Base-by-base conservation (phyloP, 2,797 vertebrate species). In the Alauda arvensis region DNA sequence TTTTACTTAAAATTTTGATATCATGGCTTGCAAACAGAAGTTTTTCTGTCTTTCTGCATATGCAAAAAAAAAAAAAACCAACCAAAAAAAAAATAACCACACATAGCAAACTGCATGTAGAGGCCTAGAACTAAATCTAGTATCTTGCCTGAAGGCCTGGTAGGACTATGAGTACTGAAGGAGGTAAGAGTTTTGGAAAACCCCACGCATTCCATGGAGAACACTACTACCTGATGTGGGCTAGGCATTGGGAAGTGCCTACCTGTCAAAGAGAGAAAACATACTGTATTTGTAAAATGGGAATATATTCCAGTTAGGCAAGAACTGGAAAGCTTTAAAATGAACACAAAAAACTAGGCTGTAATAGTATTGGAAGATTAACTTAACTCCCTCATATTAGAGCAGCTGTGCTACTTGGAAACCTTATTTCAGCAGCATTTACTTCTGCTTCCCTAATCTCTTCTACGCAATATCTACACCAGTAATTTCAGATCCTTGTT, bases 141-240 rank as follows among this genome's bases (percentile, higher is more conserved):
- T 61, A 90, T 97, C 97, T 98, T 98, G 97, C 97, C 97, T 98
- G 96, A 94, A 96, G 92, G 92, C 93, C 96, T 98, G 95, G 97
- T 93, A 97, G 96, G 90, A 91, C 95, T 97, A 97, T 96, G 96
- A 96, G 97, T 96, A 97, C 91, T 98, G 97, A 97, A 95, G 96
- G 97, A 68, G 86, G 97, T 95, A 91, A 98, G 94, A 80, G 97
- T 97, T 97, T 97, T 98, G 96, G 97, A 97, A 97, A 98, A 98
- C 81, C 97, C 96, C 97, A 98, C 97, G 69, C 97, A 97, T 96
- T 98, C 97, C 97, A 97, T 97, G 96, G 97, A 98, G 97, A 98
- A 97, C 92, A 98, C 96, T 96, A 98, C 97, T 97, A 98, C 96
- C 96, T 98, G 97, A 87, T 97, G 97, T 86, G 97, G 97, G 84